Base-by-base conservation (phyloP, 92 coral and sea anemone species). In the Desmophyllum pertusum region DNA sequence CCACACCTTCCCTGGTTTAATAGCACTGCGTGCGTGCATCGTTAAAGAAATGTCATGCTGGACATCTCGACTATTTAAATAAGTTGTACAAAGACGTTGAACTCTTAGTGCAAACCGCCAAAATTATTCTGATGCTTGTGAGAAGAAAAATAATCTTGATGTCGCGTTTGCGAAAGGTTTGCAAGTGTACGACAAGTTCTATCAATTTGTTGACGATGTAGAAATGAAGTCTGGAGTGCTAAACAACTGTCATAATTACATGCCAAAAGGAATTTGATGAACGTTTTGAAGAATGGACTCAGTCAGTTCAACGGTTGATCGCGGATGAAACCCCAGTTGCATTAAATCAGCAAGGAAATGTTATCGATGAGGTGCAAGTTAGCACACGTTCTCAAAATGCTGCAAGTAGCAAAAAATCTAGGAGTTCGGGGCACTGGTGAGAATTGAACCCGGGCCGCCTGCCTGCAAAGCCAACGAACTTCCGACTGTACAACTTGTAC, bases 201-300 rank as follows among this genome's bases (percentile, higher is more conserved):
- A n/a, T 40, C 74, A 36, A 69, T 17, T 23, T 31, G 73, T 19
- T 19, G 45, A 36, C 11, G 73, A 68, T 19, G 19, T 9, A 2
- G 43, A 36, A 37, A 19, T 68, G 3, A 68, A 68, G 17, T 68
- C 45, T 2, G 73, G 37, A 3, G 73, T 27, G 73, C 27, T 36
- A 6, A 68, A 68, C 10, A n/a, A 10, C 10, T 36, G 73, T 68
- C 27, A 37, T 68, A 36, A 14, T 68, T n/a, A 36, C 10, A 3
- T 45, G 46, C 0, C 36, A 68, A 13, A 35, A 68, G 45, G 46
- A 68, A 36, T 68, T 68, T 27, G 73, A 68, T 10, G 73, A 35
- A 21, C 73, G 46, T 36, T 68, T 68, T 37, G 45, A 68, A 36
- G 73, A 68, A 37, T 68, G 73, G 74, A 11, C 48, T 4, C 45